These are phyloP conservation scores for Napeogenes inachia DNA, from an alignment of 2,888 invertebrate genomes.

Conservation along the genomic window DNA sequence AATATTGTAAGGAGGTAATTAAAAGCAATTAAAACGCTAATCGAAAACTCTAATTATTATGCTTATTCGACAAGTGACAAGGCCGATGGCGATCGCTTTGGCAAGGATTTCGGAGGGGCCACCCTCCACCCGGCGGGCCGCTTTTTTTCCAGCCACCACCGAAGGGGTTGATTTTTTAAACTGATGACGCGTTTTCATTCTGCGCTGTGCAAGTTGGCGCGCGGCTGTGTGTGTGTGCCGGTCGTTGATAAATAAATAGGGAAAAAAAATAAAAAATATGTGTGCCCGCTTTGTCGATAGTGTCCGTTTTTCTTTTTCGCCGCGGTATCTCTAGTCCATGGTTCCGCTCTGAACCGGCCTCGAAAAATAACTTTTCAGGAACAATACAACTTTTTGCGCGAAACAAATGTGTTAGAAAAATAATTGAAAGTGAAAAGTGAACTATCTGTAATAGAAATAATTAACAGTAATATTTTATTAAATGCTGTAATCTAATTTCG, in stretches of 20 bases:
- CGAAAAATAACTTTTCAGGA: constrained; percentile 51
- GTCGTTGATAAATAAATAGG: constrained; percentile 69
- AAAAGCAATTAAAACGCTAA: constrained; percentile 55
- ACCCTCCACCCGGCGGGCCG: constrained; percentile 63
- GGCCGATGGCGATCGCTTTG: constrained; percentile 72
- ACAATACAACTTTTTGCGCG: constrained; percentile 40
- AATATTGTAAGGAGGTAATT: constrained; percentile 22
- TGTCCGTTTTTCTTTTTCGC: constrained; percentile 63
- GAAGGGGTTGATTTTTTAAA: constrained; percentile 79
- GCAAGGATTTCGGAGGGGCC: constrained; percentile 73
- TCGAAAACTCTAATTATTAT: constrained; percentile 74
- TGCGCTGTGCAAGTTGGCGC: constrained; percentile 76
- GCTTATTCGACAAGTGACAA: constrained; percentile 77
- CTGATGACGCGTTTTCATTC: constrained; percentile 79
- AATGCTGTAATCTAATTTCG: constrained; percentile 18
- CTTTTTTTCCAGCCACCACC: constrained; percentile 73
- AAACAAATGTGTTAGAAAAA: constrained; percentile 25
- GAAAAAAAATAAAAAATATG: constrained; percentile 41
- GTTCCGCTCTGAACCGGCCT: constrained; percentile 44
- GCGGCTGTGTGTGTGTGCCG: constrained; percentile 71
- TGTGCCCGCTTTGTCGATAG: constrained; percentile 70
- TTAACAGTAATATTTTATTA: constrained; percentile 22
- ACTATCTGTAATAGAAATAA: constrained; percentile 8
- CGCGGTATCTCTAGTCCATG: constrained; percentile 57
- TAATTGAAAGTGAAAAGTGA: constrained; percentile 13